Conservation (phyloP, 2,113 vertebrate genomes). For the Cygnus buccinator region DNA sequence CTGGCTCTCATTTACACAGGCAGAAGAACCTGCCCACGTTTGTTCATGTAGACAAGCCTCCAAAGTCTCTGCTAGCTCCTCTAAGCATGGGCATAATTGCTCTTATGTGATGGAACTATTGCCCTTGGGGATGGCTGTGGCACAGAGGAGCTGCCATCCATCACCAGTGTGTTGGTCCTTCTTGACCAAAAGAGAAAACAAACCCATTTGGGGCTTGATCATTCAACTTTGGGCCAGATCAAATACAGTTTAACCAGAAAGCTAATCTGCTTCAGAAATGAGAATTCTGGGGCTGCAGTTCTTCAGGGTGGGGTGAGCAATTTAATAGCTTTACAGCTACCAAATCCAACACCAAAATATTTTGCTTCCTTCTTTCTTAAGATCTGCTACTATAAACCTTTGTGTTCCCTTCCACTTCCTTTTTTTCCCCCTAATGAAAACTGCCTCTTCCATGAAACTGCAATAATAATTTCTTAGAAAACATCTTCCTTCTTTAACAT, state of each 20-base stretch:
- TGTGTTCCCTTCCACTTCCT: background rate
- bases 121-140: background rate
- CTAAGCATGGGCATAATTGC: rapidly evolving
- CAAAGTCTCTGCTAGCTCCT: background rate
- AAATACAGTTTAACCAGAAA: background rate
- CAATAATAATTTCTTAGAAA: background rate
- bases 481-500: background rate
- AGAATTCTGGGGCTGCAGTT: background rate
- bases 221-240: background rate
- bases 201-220: background rate
- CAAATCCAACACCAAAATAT: background rate
- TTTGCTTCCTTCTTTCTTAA: background rate
- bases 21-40: background rate
- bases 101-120: background rate
- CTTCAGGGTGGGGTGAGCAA: background rate
- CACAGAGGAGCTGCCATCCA: background rate
- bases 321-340: background rate
- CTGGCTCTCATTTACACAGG: background rate
- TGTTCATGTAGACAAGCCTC: background rate
- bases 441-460: background rate
- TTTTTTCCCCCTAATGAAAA: background rate
- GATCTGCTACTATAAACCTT: background rate
- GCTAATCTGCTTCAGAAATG: background rate
- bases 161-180: background rate
- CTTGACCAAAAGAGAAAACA: background rate